Base-by-base conservation (phyloP, 2,888 invertebrate species). In the Cataglyphis albicans region DNA sequence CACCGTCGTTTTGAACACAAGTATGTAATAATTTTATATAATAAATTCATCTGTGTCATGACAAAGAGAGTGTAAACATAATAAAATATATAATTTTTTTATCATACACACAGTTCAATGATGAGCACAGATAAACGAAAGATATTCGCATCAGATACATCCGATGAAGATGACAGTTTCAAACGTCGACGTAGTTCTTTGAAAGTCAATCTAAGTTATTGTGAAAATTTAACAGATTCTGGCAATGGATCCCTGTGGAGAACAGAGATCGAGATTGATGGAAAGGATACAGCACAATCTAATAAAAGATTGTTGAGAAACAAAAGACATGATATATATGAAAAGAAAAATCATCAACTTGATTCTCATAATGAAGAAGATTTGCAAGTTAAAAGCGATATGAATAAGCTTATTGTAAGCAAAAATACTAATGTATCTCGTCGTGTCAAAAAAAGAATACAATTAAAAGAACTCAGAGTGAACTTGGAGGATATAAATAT, bases 121-220 rank as follows among this genome's bases (percentile, higher is more conserved):
- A 89, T 89, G 85, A 84, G 55, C 52, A 3, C 15, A 0, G 81
- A 63, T 15, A 86, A 84, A 38, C 78, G 64, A 48, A 86, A 70
- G 18, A 72, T 52, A 10, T 48, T 25, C 0, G 1, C 9, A 3
- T 15, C n/a, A 9, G 12, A 41, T 7, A 41, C 21, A 0, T 78
- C 38, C 0, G 38, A 74, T 12, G 78, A 76, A 3, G 81, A 65
- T 32, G 78, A 70, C n/a, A 84, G 76, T 18, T 44, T 67, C 7
- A 84, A 76, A 21, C 41, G 35, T 81, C 90, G 90, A 35, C 86
- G 90, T 55, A 93, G 91, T 75, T 94, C 94, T 1, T 59, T 94
- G 61, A 86, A 80, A 84, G 93, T 94, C 0, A 93, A 94, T 87
- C 86, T 94, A 68, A 94, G 94, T 84, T 93, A 81, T 59, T 75